Percentiles rank a stretch among this genome's conserved stretches.
Conservation (phyloP, 2,888 invertebrate genomes). For the Dolomedes plantarius region DNA sequence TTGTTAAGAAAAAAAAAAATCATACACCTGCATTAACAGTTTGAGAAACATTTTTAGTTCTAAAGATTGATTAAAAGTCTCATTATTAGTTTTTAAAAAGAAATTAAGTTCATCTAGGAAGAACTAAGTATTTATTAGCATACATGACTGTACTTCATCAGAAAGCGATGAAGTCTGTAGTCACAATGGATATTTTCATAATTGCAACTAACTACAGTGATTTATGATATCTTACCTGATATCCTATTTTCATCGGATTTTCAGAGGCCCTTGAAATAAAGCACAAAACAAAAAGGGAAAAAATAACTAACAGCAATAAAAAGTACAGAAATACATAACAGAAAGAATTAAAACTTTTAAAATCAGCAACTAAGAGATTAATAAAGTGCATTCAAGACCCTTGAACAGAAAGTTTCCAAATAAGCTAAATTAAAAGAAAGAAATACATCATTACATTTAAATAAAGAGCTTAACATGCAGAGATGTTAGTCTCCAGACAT, state of each 20-base stretch:
- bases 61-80: background rate
- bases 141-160: background rate
- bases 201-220: conserved; percentile 36
- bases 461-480: conserved; percentile 33
- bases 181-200: background rate
- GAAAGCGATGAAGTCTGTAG: background rate
- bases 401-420: conserved; percentile 29
- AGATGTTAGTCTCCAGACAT: conserved; percentile 21
- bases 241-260: conserved; percentile 68
- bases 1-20: too few relatives aligned
- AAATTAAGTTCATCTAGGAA: background rate
- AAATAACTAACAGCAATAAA: conserved; percentile 71
- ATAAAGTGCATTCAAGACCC: conserved; percentile 33
- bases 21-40: too few relatives aligned
- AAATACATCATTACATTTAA: conserved; percentile 43
- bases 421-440: conserved; percentile 35
- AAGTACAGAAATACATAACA: conserved; percentile 65
- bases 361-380: conserved; percentile 60
- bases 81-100: background rate
- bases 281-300: conserved; percentile 71
- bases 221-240: conserved; percentile 62
- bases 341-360: conserved; percentile 55
- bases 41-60: too few relatives aligned
- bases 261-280: conserved; percentile 71
- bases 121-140: background rate